Evolutionary conservation across 37 sponge, comb jelly and placozoan species (phyloP).

Genomic region (Petrosia ficiformis): DNA sequence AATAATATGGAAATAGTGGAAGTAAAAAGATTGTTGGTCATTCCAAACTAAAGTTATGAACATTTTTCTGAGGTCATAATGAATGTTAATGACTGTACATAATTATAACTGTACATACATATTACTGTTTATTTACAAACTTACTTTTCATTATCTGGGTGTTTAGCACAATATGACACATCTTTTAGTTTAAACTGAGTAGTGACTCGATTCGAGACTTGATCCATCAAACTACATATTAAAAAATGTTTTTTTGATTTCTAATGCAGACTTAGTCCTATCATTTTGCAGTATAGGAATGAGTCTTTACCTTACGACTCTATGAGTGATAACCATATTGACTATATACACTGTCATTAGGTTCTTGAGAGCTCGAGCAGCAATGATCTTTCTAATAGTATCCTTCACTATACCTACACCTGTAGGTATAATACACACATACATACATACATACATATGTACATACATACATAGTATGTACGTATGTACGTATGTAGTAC

Average conservation of each 20-base stretch:
- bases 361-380: conserved; percentile 51
- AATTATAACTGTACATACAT: no score
- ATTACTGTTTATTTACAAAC: background rate
- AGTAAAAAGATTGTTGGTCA: no score
- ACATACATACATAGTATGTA: no score
- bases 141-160: conserved; percentile 49
- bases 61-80: no score
- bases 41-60: background rate
- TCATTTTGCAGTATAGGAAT: background rate
- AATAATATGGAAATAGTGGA: no score
- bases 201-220: background rate
- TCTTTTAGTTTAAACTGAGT: conserved; percentile 42
- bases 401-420: conserved; percentile 29
- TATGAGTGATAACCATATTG: conserved; percentile 31
- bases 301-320: conserved; percentile 1
- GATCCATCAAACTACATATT: background rate
- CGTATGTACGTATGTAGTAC: no score
- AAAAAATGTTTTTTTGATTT: background rate
- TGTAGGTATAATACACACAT: no score
- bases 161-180: conserved; percentile 47
- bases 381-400: conserved; percentile 46
- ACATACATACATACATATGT: background rate
- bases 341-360: conserved; percentile 12
- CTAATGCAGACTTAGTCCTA: background rate
- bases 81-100: no score